These are phyloP conservation scores for Polypterus senegalus DNA, from an alignment of 2,113 vertebrate genomes.

Conservation along the genomic window DNA sequence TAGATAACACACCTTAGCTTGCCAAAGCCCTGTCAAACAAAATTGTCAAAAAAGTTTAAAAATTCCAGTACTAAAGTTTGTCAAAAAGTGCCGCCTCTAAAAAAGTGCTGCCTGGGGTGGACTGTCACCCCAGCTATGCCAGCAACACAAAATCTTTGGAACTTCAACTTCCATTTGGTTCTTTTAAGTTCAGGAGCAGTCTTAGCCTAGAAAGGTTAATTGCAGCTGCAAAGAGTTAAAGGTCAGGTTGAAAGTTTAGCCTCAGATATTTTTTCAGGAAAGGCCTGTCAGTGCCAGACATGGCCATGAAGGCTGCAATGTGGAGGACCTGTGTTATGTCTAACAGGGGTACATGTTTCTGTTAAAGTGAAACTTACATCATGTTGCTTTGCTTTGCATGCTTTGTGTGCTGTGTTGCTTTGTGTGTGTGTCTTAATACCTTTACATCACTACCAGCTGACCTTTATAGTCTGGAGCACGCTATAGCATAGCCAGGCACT, in stretches of 20 bases:
- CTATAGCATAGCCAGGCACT: constrained; percentile 26
- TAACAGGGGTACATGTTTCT: constrained; percentile 53
- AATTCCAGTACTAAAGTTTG: too few species aligned
- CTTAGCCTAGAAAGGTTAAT: constrained; percentile 42
- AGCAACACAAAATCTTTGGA: too few species aligned
- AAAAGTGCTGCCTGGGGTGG: too few species aligned
- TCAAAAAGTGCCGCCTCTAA: too few species aligned
- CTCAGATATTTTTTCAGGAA: constrained; percentile 39
- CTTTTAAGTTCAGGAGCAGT: constrained; percentile 19
- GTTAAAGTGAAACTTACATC: constrained; percentile 60
- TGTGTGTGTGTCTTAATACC: constrained; percentile 17
- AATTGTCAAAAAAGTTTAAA: too few species aligned
- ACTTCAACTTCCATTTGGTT: constrained; percentile 1
- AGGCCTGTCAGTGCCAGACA: constrained; percentile 29
- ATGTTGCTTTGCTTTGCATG: constrained; percentile 33
- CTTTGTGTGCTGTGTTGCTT: background rate
- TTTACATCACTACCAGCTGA: constrained; percentile 27
- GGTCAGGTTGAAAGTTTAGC: constrained; percentile 31
- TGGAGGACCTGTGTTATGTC: constrained; percentile 78
- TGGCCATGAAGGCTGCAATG: constrained; percentile 42
- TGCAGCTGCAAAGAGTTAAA: constrained; percentile 42
- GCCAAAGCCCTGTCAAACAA: too few species aligned
- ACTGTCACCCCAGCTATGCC: too few species aligned
- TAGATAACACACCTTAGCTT: too few species aligned
- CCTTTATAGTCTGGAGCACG: constrained; percentile 36